Base-by-base conservation (phyloP, 2,797 vertebrate genomes). In the Acestrorhynchus altus region DNA sequence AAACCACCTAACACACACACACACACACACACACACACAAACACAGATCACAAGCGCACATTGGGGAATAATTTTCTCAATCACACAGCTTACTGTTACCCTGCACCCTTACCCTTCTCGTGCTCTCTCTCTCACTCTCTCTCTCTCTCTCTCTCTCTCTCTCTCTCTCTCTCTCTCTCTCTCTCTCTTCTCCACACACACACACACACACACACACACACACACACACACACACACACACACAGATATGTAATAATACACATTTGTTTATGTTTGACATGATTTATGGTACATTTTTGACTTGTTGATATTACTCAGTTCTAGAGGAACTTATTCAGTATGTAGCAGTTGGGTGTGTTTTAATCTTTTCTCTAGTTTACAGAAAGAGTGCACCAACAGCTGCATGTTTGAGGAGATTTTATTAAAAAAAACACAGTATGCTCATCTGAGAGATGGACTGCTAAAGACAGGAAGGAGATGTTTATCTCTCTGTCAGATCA, bases 1-100 rank as follows among this genome's bases (percentile, higher is more conserved):
- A 91, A 87, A 89, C 85, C 16, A 10, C 18, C 4, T 40, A 15
- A 73, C 46, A 68, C 66, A 68, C 66, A 68, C 46, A 68, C 47
- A 51, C 44, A 68, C 42, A 16, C 65, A 66, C 42, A 9, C n/a
- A 66, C 40, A 66, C 63, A 66, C 40, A 46, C 42, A 66, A 40
- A 66, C 42, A 66, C 42, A 66, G 20, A 66, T n/a, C 39, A 13
- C 64, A 64, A 18, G 12, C 60, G 46, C 40, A 66, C 63, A 66
- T 22, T 24, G n/a, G 9, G 20, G 52, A 24, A 54, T 54, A 24
- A 20, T 4, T 54, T 26, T 28, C 44, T 47, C 46, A 51, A 28
- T 57, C 24, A 57, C 54, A 28, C 1, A 6, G 54, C 24, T 57
- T 57, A 57, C 22, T 9, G 1, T 57, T 8, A 56, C 9, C 11